Base-by-base conservation (phyloP, 2,888 invertebrate genomes). In the Rhogogaster chlorosoma region DNA sequence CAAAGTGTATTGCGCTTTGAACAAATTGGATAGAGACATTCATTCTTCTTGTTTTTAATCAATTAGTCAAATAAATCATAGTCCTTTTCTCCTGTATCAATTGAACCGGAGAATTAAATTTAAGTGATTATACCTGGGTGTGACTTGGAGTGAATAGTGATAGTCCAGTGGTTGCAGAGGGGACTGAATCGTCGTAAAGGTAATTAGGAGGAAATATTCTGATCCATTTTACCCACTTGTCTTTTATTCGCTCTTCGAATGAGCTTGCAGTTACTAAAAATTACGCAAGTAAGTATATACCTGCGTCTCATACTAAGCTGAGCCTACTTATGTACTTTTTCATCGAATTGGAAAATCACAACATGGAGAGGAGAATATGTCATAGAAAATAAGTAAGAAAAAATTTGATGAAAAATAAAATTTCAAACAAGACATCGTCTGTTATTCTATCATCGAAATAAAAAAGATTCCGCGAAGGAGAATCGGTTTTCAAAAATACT, bases 91-190 rank as follows among this genome's bases (percentile, higher is more conserved):
- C 22, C 9, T 61, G 26, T 42, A 26, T 61, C 7, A 4, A 9
- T 61, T 26, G 26, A 61, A 61, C 22, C 9, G 0, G 22, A 61
- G 3, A 61, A 61, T 26, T 26, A 61, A 61, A 61, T 22, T 61
- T 26, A 10, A 61, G 83, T 67, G 67, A 82, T 26, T 18, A 10
- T 82, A 36, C 42, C 32, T 53, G 82, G 32, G 82, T 38, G 82
- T 18, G n/a, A 61, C 49, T 70, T 18, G n/a, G 10, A 36, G 70
- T 36, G 36, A 70, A 75, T 12, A 75, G 45, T 75, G 45, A 75
- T 75, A 75, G 49, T 45, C 42, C 45, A 75, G 75, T 75, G 75
- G 15, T 10, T 7, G 38, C 18, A 18, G 9, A n/a, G 10, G 70
- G 36, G 10, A 75, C 26, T 45, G 42, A 38, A 26, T 45, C 45